Evolutionary conservation across 2,797 vertebrate species (phyloP).

Genomic region (Coregonus suidteri): DNA sequence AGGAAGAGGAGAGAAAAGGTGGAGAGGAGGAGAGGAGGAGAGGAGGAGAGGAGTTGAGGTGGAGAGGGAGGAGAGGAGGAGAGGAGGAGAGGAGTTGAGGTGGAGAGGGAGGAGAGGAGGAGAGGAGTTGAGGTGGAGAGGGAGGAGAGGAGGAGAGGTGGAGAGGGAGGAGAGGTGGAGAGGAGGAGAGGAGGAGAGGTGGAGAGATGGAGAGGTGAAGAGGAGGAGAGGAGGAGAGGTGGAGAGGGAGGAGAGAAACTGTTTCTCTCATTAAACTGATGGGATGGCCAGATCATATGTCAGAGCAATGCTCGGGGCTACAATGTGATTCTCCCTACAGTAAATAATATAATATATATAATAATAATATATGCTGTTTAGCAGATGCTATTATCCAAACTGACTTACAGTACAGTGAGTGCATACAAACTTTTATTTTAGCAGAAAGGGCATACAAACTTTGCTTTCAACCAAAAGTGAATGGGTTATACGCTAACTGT

Average conservation of each 20-base stretch:
- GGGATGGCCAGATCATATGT: conserved; percentile 41
- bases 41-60: no score
- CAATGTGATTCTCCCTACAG: not conserved
- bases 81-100: no score
- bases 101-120: conserved; percentile 21
- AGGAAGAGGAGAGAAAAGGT: conserved; percentile 10
- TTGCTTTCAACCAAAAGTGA: no score
- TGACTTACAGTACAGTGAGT: no score
- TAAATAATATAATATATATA: conserved; percentile 33
- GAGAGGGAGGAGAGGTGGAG: conserved; percentile 21
- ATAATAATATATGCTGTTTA: conserved; percentile 22
- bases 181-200: conserved; percentile 14
- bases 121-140: not conserved
- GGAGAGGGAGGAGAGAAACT: conserved; percentile 22
- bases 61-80: no score
- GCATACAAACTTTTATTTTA: no score
- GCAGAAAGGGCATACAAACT: no score
- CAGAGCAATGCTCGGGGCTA: conserved; percentile 16
- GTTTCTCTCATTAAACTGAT: conserved; percentile 33
- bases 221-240: no score
- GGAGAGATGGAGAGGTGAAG: no score
- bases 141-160: conserved; percentile 9
- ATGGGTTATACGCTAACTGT: conserved; percentile 27
- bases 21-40: not conserved
- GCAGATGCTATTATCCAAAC: no score